phyloP scores from a whole-genome alignment of 2,113 vertebrate species.

The Vireo altiloquus region DNA sequence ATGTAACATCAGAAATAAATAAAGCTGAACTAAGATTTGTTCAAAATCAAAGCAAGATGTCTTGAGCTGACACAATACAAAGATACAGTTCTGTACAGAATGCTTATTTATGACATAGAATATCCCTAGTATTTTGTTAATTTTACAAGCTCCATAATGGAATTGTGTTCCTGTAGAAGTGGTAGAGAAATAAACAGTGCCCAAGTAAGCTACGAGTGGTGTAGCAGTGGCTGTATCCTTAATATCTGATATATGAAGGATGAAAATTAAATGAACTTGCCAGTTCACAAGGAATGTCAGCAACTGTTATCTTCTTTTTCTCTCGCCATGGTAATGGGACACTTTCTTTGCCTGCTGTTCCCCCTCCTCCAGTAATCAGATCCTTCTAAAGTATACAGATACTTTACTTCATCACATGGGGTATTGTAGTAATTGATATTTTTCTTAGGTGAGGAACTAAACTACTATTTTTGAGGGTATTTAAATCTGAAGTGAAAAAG shows the following conservation, averaged over 20 bases:
- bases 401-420: not conserved
- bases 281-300: not conserved
- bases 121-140: not conserved
- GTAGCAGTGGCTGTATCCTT: not conserved
- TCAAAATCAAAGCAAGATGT: not conserved
- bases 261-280: not conserved
- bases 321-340: not conserved
- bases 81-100: not conserved
- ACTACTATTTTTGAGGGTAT: not conserved
- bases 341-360: not conserved
- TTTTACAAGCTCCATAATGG: not conserved
- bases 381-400: not conserved
- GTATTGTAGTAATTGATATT: not conserved
- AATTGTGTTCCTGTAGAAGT: not conserved
- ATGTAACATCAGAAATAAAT: not conserved
- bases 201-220: not conserved
- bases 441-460: not conserved
- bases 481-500: not conserved
- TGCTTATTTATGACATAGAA: not conserved
- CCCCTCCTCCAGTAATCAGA: not conserved
- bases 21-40: not conserved
- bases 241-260: not conserved
- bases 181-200: not conserved
- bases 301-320: not conserved
- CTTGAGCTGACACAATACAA: fast-evolving